phyloP scores from a whole-genome alignment of 2,113 vertebrate genomes.

The Limanda limanda region DNA sequence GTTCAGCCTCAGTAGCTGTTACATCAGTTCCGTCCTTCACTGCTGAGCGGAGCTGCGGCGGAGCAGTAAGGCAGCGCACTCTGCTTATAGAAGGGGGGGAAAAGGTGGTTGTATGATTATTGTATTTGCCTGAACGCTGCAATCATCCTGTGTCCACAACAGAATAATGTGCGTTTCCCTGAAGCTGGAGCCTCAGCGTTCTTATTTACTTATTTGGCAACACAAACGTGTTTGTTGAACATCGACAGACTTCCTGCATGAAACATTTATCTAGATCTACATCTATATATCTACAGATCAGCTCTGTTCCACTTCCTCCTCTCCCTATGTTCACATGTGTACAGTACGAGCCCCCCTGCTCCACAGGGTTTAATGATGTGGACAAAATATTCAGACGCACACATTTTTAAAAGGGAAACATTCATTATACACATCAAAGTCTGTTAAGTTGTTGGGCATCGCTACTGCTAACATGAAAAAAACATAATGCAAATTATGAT shows the following conservation, averaged over 20 bases:
- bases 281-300: conserved; percentile 3
- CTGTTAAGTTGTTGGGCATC: neutral
- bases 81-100: neutral
- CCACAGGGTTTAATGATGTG: neutral
- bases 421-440: neutral
- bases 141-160: conserved; percentile 37
- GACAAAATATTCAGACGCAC: neutral
- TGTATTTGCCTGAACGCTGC: conserved; percentile 34
- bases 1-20: conserved; percentile 42
- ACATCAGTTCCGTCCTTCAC: conserved; percentile 51
- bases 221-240: neutral
- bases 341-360: neutral
- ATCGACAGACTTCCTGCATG: conserved; percentile 6
- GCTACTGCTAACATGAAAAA: too few species aligned
- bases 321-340: neutral
- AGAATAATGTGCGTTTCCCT: neutral
- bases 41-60: conserved; percentile 14
- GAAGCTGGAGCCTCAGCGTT: conserved; percentile 6
- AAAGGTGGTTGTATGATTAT: conserved; percentile 30
- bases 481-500: too few species aligned
- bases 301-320: neutral
- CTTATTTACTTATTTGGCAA: neutral
- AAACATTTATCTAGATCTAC: conserved; percentile 11
- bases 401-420: neutral
- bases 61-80: conserved; percentile 28